These are phyloP conservation scores for Regulus satrapa DNA, from an alignment of 2,113 vertebrate genomes.

Conservation along the genomic window DNA sequence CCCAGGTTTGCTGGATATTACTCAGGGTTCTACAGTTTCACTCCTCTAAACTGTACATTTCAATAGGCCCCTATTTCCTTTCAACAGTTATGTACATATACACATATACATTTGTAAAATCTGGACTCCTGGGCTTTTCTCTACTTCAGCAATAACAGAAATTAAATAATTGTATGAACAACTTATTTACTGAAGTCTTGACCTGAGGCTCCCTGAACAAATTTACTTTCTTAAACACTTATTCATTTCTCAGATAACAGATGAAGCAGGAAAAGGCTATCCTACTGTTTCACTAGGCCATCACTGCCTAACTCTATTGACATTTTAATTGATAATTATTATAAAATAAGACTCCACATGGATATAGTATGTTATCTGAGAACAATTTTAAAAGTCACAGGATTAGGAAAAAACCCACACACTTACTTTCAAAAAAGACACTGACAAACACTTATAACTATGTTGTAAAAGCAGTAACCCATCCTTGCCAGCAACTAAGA, in stretches of 20 bases:
- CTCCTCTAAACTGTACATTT: background rate
- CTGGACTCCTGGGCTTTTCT: background rate
- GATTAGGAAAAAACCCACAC: background rate
- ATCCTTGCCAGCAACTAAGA: background rate
- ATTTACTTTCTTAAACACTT: background rate
- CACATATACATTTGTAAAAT: background rate
- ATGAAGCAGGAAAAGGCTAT: background rate
- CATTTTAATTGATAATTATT: background rate
- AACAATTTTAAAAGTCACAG: background rate
- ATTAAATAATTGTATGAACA: background rate
- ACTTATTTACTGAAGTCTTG: background rate
- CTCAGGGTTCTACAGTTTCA: background rate
- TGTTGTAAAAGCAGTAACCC: background rate
- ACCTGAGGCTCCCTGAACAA: background rate
- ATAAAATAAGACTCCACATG: background rate
- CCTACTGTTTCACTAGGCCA: background rate
- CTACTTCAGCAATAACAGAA: background rate
- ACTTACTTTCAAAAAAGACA: background rate
- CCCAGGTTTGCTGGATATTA: background rate
- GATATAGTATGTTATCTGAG: background rate
- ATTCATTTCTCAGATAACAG: background rate
- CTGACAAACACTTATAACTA: background rate
- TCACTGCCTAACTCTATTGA: background rate
- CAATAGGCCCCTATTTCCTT: background rate
- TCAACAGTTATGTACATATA: background rate